Evolutionary conservation across 2,113 vertebrate genomes (phyloP).

Genomic region (Triplophysa siluroides): DNA sequence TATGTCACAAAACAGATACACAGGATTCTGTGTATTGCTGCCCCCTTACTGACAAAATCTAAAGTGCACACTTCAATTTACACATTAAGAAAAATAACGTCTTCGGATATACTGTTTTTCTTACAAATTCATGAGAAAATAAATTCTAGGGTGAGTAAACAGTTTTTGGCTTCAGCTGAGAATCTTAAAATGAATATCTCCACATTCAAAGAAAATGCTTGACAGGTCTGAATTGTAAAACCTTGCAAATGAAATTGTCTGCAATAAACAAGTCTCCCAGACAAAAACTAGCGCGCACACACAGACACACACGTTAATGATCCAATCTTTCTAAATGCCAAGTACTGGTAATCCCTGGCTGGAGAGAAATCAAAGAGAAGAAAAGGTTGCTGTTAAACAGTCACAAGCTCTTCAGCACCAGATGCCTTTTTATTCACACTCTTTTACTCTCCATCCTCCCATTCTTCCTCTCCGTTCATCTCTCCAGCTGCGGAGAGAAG

Average conservation of each 20-base stretch:
- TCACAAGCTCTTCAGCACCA: constrained; percentile 86
- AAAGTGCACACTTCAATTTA: constrained; percentile 11
- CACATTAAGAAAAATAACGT: neutral
- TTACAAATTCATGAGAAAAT: neutral
- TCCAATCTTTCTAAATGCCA: constrained; percentile 75
- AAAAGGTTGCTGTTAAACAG: constrained; percentile 81
- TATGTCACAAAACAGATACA: neutral
- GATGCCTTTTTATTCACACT: constrained; percentile 89
- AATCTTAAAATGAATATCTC: neutral
- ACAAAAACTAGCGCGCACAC: constrained; percentile 25
- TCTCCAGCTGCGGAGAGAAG: constrained; percentile 87
- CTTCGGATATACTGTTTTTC: neutral
- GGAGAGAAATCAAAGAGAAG: constrained; percentile 77
- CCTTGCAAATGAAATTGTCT: constrained; percentile 50
- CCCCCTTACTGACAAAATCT: constrained; percentile 68
- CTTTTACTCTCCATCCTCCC: constrained; percentile 64
- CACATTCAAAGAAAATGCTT: neutral
- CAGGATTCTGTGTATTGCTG: constrained; percentile 69
- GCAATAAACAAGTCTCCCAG: neutral
- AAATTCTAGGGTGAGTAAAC: neutral
- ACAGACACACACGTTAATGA: constrained; percentile 69
- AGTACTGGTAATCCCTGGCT: constrained; percentile 77
- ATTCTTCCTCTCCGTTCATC: constrained; percentile 54
- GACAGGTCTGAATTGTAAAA: constrained; percentile 15
- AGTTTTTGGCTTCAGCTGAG: neutral